Percentiles rank a stretch among this genome's conserved stretches.
phyloP scores from a whole-genome alignment of 2,888 invertebrate species.

The Acheta domesticus region DNA sequence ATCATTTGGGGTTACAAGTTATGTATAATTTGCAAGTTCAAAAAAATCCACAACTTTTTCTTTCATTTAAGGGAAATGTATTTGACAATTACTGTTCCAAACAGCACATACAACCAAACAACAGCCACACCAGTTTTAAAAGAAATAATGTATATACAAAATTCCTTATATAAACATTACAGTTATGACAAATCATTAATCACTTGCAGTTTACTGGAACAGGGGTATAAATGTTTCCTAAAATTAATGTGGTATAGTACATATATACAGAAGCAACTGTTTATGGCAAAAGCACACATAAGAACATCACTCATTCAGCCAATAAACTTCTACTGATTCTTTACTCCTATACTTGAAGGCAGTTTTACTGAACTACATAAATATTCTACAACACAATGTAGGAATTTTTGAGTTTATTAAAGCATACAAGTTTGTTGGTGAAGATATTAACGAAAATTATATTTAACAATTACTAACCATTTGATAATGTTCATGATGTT shows the following conservation, averaged over 20 bases:
- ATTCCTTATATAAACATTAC: slow-evolving; percentile 18
- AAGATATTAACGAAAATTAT: too few relatives aligned
- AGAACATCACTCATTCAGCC: not conserved
- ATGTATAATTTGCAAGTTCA: too few relatives aligned
- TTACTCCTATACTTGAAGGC: not conserved
- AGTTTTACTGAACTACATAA: not conserved
- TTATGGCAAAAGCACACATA: not conserved
- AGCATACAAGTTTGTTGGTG: not conserved
- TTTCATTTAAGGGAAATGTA: not conserved
- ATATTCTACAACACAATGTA: not conserved
- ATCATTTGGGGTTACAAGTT: too few relatives aligned
- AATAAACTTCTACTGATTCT: not conserved
- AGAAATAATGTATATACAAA: slow-evolving; percentile 18
- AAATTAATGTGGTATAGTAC: slow-evolving; percentile 11
- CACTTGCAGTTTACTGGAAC: not conserved
- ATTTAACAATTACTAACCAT: too few relatives aligned
- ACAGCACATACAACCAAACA: slow-evolving; percentile 1
- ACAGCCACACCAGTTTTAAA: not conserved
- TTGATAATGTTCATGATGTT: not conserved
- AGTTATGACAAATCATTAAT: not conserved
- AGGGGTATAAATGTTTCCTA: not conserved
- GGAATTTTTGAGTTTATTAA: not conserved
- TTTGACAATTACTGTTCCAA: slow-evolving; percentile 18
- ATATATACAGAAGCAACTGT: slow-evolving; percentile 5
- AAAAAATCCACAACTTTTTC: not conserved